These are phyloP conservation scores for Protobothrops flavoviridis DNA, from an alignment of 2,113 vertebrate genomes.

Conservation along the genomic window DNA sequence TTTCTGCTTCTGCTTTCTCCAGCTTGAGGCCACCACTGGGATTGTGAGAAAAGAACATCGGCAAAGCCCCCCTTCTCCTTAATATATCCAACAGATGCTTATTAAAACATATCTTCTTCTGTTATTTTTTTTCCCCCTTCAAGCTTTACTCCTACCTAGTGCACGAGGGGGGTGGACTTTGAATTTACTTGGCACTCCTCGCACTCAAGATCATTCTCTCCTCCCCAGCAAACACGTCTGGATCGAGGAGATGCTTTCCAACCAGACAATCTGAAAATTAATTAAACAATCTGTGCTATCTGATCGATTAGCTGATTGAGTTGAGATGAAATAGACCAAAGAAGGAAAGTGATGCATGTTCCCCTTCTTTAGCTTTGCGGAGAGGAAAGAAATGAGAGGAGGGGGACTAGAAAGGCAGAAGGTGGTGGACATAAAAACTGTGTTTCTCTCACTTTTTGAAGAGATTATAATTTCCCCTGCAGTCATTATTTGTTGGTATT, in stretches of 20 bases:
- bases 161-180: background rate
- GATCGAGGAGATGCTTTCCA: background rate
- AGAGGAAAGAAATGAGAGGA: constrained; percentile 56
- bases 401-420: background rate
- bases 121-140: too few relatives aligned
- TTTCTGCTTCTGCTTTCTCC: constrained; percentile 51
- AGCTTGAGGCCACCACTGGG: constrained; percentile 37
- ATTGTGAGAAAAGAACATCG: background rate
- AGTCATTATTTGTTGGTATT: constrained; percentile 66
- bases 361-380: constrained; percentile 45
- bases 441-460: constrained; percentile 66
- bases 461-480: constrained; percentile 68
- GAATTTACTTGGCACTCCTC: background rate
- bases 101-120: background rate
- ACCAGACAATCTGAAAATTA: constrained; percentile 42
- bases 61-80: background rate
- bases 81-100: background rate
- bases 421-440: constrained; percentile 56
- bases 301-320: constrained; percentile 27
- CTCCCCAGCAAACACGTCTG: background rate
- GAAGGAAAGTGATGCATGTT: constrained; percentile 36
- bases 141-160: background rate
- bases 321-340: constrained; percentile 36
- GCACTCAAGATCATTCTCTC: background rate
- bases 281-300: constrained; percentile 39